These are phyloP conservation scores for Hippocampus zosterae DNA, from an alignment of 2,113 vertebrate species.

Conservation along the genomic window DNA sequence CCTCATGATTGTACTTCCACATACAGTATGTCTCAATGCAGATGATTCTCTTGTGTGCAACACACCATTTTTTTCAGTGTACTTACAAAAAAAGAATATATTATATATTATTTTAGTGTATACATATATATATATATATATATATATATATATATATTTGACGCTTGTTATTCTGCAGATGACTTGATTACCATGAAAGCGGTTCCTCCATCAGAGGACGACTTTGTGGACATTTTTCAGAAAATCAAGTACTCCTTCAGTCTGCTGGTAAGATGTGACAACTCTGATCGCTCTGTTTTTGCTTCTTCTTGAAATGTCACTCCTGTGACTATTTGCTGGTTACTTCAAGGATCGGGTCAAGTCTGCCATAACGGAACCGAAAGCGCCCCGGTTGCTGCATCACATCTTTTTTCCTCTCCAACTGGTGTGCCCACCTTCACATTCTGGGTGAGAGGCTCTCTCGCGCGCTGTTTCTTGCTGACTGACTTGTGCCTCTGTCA, in stretches of 20 bases:
- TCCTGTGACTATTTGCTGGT: background rate
- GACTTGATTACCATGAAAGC: slow-evolving; percentile 74
- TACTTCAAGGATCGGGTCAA: slow-evolving; percentile 75
- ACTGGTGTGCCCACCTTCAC: slow-evolving; percentile 59
- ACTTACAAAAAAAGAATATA: too few relatives aligned
- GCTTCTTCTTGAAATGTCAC: background rate
- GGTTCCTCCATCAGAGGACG: slow-evolving; percentile 70
- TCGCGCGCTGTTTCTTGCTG: background rate
- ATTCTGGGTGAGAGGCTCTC: background rate
- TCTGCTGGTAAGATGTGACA: slow-evolving; percentile 75
- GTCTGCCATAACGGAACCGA: slow-evolving; percentile 73
- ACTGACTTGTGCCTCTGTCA: slow-evolving; percentile 1
- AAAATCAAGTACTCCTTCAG: slow-evolving; percentile 85
- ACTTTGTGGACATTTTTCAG: slow-evolving; percentile 78
- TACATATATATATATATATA: too few relatives aligned
- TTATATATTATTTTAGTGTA: too few relatives aligned
- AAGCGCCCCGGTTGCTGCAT: slow-evolving; percentile 77
- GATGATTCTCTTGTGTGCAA: too few relatives aligned
- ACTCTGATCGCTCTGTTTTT: too few relatives aligned
- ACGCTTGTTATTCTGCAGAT: slow-evolving; percentile 61
- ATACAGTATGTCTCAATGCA: too few relatives aligned
- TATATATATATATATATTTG: too few relatives aligned
- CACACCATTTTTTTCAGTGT: too few relatives aligned
- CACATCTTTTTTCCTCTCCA: slow-evolving; percentile 78
- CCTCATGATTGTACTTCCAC: too few relatives aligned